A percentile compares a stretch with the other conserved stretches of the same genome.
Conservation (phyloP, 2,113 vertebrate genomes). For the Dascyllus trimaculatus region DNA sequence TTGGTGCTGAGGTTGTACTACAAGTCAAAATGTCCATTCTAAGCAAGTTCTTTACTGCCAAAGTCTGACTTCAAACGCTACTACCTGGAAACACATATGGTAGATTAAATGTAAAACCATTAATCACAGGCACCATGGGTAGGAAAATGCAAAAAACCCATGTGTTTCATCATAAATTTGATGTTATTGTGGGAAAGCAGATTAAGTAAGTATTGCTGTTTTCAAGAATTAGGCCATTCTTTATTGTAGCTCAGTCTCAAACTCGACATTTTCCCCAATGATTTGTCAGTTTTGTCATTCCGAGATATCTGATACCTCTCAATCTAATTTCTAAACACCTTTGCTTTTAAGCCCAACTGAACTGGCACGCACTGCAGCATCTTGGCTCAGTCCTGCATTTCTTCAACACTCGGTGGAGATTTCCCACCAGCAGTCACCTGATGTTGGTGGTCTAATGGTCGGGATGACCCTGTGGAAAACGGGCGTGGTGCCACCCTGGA, state of each 20-base stretch:
- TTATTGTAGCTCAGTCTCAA: neutral
- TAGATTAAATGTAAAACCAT: no score
- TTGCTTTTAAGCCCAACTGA: constrained; percentile 31
- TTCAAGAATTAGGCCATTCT: neutral
- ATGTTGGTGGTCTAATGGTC: constrained; percentile 78
- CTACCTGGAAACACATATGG: constrained; percentile 4
- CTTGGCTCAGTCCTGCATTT: constrained; percentile 62
- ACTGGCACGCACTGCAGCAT: constrained; percentile 28
- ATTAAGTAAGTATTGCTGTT: neutral
- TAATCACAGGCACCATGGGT: no score
- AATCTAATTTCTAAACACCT: constrained; percentile 34
- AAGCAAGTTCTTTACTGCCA: constrained; percentile 22
- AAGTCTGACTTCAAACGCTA: neutral
- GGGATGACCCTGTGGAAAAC: constrained; percentile 80
- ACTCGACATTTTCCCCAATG: no score
- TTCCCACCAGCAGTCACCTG: constrained; percentile 75
- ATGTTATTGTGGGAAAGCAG: neutral
- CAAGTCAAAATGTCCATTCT: constrained; percentile 11
- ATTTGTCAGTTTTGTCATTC: neutral
- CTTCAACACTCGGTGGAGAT: constrained; percentile 54
- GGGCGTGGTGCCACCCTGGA: constrained; percentile 75
- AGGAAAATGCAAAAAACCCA: no score
- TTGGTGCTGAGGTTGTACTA: constrained; percentile 6
- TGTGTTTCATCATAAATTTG: constrained; percentile 12
- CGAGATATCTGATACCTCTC: neutral